These are phyloP conservation scores for Galeopsomyia nigrocyanea DNA, from an alignment of 2,888 invertebrate genomes.

Conservation along the genomic window DNA sequence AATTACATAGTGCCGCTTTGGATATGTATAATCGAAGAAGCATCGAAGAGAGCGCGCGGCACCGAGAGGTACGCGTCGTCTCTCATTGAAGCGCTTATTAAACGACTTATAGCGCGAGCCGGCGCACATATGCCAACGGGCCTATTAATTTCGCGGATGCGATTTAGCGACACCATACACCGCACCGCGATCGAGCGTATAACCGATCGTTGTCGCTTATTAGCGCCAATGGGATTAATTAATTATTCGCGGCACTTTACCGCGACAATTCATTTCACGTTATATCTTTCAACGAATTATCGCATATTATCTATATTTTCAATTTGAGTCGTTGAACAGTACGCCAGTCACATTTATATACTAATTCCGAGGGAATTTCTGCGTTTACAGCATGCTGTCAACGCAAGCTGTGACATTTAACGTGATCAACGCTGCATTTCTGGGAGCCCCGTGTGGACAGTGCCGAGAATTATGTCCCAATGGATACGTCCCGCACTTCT, in stretches of 20 bases:
- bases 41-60: slow-evolving; percentile 40
- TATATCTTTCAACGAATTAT: too few relatives aligned
- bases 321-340: too few relatives aligned
- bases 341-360: too few relatives aligned
- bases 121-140: too few relatives aligned
- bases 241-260: slow-evolving; percentile 53
- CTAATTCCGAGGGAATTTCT: too few relatives aligned
- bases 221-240: slow-evolving; percentile 57
- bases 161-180: slow-evolving; percentile 47
- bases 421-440: slow-evolving; percentile 59
- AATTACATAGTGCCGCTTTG: slow-evolving; percentile 47
- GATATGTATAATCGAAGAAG: slow-evolving; percentile 58
- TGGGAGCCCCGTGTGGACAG: slow-evolving; percentile 66
- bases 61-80: slow-evolving; percentile 17
- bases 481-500: slow-evolving; percentile 66
- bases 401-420: slow-evolving; percentile 58
- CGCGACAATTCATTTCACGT: not conserved
- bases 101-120: slow-evolving; percentile 46
- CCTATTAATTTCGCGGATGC: slow-evolving; percentile 62
- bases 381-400: slow-evolving; percentile 63
- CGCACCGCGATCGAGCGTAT: too few relatives aligned
- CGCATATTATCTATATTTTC: too few relatives aligned
- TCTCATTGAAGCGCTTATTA: slow-evolving; percentile 60
- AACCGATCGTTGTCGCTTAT: slow-evolving; percentile 56
- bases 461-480: slow-evolving; percentile 65